A percentile compares a stretch with the other conserved stretches of the same genome.
phyloP scores from a whole-genome alignment of 2,888 invertebrate genomes.

The Acanthosepion lycidas region DNA sequence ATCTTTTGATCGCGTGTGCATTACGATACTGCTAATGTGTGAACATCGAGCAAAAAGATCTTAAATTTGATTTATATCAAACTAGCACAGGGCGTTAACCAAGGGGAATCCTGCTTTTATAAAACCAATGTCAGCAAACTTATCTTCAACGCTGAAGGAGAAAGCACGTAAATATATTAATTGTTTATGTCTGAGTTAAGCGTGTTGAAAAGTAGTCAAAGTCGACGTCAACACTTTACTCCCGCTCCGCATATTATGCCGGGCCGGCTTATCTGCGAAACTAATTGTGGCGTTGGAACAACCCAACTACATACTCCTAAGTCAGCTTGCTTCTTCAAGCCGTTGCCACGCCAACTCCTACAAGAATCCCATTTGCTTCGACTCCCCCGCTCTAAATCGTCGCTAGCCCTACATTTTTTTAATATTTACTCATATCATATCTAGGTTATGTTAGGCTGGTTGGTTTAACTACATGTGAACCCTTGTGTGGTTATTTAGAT shows the following conservation, averaged over 20 bases:
- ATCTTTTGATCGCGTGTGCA: background rate
- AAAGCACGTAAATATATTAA: background rate
- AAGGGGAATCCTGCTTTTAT: background rate
- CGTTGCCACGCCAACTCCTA: background rate
- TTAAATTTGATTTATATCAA: background rate
- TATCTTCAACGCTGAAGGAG: background rate
- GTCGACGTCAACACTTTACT: background rate
- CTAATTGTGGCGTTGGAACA: background rate
- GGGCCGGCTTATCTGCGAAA: background rate
- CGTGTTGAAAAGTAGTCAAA: background rate
- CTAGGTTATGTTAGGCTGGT: background rate
- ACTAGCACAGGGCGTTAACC: background rate
- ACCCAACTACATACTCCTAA: background rate
- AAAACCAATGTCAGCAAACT: background rate
- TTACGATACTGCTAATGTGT: background rate
- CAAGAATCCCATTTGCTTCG: background rate
- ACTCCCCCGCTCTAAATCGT: too few species aligned
- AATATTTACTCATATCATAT: background rate
- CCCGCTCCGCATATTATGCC: background rate
- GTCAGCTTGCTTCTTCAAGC: too few species aligned
- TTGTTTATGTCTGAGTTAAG: background rate
- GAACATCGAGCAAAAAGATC: background rate
- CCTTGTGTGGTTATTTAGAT: too few species aligned
- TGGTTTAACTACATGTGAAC: too few species aligned
- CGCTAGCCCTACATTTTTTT: too few species aligned